Percentiles rank a stretch among this genome's conserved stretches.
phyloP scores from a whole-genome alignment of 2,113 vertebrate species.

The Ellobius talpinus region DNA sequence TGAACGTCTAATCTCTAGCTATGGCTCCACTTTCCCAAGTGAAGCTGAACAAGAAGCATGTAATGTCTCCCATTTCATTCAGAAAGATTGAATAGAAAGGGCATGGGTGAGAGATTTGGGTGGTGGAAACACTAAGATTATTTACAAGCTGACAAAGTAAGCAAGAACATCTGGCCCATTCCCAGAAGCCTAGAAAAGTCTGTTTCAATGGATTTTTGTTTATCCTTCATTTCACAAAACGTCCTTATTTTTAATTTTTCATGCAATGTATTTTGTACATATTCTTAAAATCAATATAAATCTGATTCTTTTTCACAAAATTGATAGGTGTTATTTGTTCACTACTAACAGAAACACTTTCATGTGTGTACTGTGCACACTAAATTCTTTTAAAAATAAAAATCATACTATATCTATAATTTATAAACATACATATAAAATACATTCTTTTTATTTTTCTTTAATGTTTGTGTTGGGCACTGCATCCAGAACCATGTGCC shows the following conservation, averaged over 20 bases:
- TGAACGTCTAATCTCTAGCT: conserved; percentile 27
- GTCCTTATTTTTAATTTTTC: not conserved
- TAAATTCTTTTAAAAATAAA: not conserved
- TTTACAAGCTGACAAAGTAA: not conserved
- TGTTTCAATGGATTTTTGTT: not conserved
- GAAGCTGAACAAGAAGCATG: not conserved
- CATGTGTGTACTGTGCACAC: not conserved
- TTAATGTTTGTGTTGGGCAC: not conserved
- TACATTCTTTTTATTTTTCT: not conserved
- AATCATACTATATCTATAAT: not conserved
- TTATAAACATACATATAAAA: not conserved
- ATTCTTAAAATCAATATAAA: not conserved
- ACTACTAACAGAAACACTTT: not conserved
- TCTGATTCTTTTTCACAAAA: not conserved
- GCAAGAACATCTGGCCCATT: not conserved
- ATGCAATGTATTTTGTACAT: not conserved
- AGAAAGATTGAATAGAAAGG: not conserved
- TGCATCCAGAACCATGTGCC: not conserved
- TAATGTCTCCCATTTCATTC: not conserved
- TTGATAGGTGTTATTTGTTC: not conserved
- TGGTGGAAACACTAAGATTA: not conserved
- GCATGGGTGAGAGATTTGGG: not conserved
- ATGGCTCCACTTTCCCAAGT: not conserved
- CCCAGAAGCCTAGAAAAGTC: conserved; percentile 31
- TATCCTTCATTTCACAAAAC: not conserved